Conservation (phyloP, 2,797 vertebrate species). For the Salmo trutta region DNA sequence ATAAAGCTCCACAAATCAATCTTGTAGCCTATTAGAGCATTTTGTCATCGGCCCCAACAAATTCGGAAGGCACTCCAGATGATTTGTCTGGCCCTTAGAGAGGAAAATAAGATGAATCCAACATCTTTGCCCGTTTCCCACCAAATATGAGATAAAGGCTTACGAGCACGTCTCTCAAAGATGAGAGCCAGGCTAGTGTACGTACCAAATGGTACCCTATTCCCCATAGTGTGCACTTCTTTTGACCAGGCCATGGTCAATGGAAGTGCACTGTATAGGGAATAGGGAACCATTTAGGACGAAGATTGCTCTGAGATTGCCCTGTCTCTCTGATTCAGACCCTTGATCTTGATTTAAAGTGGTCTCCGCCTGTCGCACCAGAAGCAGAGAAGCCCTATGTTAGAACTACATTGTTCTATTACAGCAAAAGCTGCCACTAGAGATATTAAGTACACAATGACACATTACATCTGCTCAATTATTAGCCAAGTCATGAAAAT, state of each 20-base stretch:
- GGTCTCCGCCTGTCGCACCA: slow-evolving; percentile 1
- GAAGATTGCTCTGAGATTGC: slow-evolving; percentile 12
- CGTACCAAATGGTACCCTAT: no score
- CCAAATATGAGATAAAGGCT: neutral
- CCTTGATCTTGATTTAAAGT: slow-evolving; percentile 17
- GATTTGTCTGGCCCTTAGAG: neutral
- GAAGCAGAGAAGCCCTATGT: neutral
- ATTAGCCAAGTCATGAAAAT: neutral
- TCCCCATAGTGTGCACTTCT: no score
- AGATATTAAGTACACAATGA: neutral
- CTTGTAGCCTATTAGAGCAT: neutral
- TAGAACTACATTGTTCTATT: neutral
- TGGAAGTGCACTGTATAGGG: no score
- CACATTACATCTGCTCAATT: neutral
- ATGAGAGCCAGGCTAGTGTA: slow-evolving; percentile 8
- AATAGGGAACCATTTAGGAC: no score
- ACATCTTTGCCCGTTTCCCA: neutral
- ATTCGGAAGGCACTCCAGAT: neutral
- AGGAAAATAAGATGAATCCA: neutral
- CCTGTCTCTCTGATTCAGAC: slow-evolving; percentile 25
- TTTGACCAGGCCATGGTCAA: no score
- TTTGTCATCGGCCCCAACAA: neutral
- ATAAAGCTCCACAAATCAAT: no score
- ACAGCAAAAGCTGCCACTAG: neutral
- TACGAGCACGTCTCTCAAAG: slow-evolving; percentile 3